Base-by-base conservation (phyloP, 2,113 vertebrate genomes). In the Oriolus oriolus region DNA sequence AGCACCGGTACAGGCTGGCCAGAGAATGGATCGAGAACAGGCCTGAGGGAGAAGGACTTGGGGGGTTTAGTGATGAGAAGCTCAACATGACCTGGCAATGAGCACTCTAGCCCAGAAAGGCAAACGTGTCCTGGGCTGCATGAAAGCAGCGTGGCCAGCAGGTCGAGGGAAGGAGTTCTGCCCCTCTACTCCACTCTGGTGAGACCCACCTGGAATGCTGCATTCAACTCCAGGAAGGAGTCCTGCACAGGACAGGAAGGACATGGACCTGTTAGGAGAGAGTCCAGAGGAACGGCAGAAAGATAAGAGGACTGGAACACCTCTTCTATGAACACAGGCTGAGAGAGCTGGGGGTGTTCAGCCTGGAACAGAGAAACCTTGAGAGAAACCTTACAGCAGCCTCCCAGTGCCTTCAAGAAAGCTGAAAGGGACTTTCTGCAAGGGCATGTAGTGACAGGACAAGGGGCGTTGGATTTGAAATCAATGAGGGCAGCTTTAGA, bases 111-210 rank as follows among this genome's bases (percentile, higher is more conserved):
- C 50, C 2, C 66, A 42, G 50, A 80, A 56, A 49, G 30, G 7
- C 42, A 50, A 44, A 33, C 0, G 0, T 20, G 18, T 28, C 50
- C 50, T 12, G 27, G 26, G 35, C 57, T 64, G 35, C 42, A 56
- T 2, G 13, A 63, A 87, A 49, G 24, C 41, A 56, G n/a, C 0
- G 0, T 26, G n/a, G 56, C 1, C 35, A 71, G 57, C 27, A 33
- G 44, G 15, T 0, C 1, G 0, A 57, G 14, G 15, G 35, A 64
- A 6, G 41, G 14, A 21, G 13, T 35, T 80, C 42, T 54, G 30
- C 6, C n/a, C 13, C 56, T 61, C 59, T 41, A 13, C 42, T 3
- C 19, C n/a, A 33, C 19, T 39, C 56, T 41, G 39, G 13, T 28
- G 41, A 49, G 57, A 71, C 26, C 28, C 31, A 65, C 3, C 9